These are phyloP conservation scores for Ctenochaetus hawaiiensis DNA, from an alignment of 2,797 vertebrate species.

Conservation along the genomic window DNA sequence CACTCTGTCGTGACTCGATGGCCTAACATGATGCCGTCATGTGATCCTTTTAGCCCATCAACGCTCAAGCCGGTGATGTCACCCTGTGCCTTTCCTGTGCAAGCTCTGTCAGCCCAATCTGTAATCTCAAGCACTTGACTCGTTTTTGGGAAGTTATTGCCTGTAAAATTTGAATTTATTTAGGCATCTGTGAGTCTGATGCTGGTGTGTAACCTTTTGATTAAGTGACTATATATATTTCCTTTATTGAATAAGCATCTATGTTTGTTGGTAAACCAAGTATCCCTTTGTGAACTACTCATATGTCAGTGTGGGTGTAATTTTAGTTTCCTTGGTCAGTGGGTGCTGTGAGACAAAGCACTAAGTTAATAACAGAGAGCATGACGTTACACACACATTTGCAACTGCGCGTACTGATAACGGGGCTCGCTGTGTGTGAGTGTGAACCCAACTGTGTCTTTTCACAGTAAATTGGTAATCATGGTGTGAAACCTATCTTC, in stretches of 20 bases:
- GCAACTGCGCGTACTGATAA: constrained; percentile 46
- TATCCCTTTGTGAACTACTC: constrained; percentile 32
- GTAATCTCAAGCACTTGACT: constrained; percentile 2
- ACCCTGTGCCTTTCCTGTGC: constrained; percentile 44
- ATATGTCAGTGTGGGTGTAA: constrained; percentile 49
- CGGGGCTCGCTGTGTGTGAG: constrained; percentile 37
- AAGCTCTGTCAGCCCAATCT: constrained; percentile 17
- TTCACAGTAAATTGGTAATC: constrained; percentile 58
- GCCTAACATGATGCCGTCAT: constrained; percentile 50
- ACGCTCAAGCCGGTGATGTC: constrained; percentile 45
- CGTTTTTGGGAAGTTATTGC: constrained; percentile 2
- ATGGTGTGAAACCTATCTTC: constrained; percentile 58
- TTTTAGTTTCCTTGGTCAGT: constrained; percentile 53
- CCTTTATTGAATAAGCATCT: constrained; percentile 29
- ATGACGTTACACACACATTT: constrained; percentile 66
- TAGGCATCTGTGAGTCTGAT: background rate
- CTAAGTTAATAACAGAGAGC: constrained; percentile 72
- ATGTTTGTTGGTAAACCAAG: constrained; percentile 38
- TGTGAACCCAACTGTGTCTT: constrained; percentile 56
- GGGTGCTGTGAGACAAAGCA: constrained; percentile 51
- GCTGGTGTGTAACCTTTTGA: background rate
- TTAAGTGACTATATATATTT: constrained; percentile 1
- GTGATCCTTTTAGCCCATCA: constrained; percentile 39
- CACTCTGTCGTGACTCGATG: constrained; percentile 32
- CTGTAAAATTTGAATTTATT: background rate